Base-by-base conservation (phyloP, 2,888 invertebrate species). In the Caenorhabditis angaria region DNA sequence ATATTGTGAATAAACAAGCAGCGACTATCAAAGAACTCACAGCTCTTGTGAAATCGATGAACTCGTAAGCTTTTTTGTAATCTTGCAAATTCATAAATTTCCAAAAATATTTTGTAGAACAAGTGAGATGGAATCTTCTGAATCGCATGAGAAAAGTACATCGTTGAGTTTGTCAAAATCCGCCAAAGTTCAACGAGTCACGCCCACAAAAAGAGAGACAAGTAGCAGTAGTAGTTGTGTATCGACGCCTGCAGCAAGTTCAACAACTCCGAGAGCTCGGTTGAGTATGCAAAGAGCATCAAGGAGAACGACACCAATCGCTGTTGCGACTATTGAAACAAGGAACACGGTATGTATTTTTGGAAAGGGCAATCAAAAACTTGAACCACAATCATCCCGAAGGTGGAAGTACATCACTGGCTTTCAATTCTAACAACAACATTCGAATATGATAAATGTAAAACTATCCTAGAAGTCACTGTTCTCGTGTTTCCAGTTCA, bases 121-220 rank as follows among this genome's bases (percentile, higher is more conserved):
- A 29, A 71, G 71, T 25, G 71, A 71, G 51, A 71, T 71, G 63
- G 71, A 71, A 4, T 71, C 71, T 3, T 71, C 71, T 4, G 71
- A 71, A 53, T 71, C 71, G 1, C 71, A 66, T 18, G 66, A 63
- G 14, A 55, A 60, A n/a, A 57, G 66, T 1, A 61, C 71, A 1
- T 50, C 66, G 12, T 51, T 56, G n/a, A 70, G 32, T 32, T 29
- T 29, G 20, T 32, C 35, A 14, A 59, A 54, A 59, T 54, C 41
- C 50, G 63, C 65, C 1, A 35, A 25, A 1, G 48, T 71, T 47
- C 71, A 71, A 32, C 5, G 71, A 41, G 71, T 71, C 59, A 71
- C 71, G 66, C 71, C 71, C 62, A 66, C 66, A 10, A 71, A 71
- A 63, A 24, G 71, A 50, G 61, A 65, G 27, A 59, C 65, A 27